These are phyloP conservation scores for Corythaixoides concolor DNA, from an alignment of 2,113 vertebrate species.

Conservation along the genomic window DNA sequence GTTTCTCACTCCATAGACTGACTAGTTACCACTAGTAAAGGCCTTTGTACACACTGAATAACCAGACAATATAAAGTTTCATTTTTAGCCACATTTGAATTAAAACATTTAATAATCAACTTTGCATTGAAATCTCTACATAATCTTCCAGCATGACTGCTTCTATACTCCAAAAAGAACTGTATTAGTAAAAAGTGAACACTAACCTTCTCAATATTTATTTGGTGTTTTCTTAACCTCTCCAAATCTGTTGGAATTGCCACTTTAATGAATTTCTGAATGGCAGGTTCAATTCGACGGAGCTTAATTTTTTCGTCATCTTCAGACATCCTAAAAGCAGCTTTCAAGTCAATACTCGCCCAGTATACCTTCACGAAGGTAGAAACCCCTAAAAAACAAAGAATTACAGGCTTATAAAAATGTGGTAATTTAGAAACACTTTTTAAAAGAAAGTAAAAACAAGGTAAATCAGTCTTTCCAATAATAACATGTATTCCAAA, in stretches of 20 bases:
- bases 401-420: not conserved
- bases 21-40: not conserved
- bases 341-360: not conserved
- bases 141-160: not conserved
- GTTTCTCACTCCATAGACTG: not conserved
- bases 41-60: not conserved
- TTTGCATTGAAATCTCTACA: not conserved
- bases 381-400: constrained; percentile 49
- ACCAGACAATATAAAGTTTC: not conserved
- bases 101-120: not conserved
- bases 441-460: not conserved
- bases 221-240: constrained; percentile 91
- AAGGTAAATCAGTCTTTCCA: not conserved
- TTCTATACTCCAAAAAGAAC: not conserved
- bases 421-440: not conserved
- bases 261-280: constrained; percentile 96
- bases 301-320: constrained; percentile 88
- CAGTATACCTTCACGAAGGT: constrained; percentile 14
- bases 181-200: not conserved
- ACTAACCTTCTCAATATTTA: constrained; percentile 95
- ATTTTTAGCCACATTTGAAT: not conserved
- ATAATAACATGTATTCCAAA: not conserved
- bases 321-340: constrained; percentile 83
- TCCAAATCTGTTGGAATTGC: constrained; percentile 96
- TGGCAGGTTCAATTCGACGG: constrained; percentile 89